Evolutionary conservation across 2,888 invertebrate species (phyloP), one percentile per base, ranked within the genome.

Genomic region (Bombylius discolor): DNA sequence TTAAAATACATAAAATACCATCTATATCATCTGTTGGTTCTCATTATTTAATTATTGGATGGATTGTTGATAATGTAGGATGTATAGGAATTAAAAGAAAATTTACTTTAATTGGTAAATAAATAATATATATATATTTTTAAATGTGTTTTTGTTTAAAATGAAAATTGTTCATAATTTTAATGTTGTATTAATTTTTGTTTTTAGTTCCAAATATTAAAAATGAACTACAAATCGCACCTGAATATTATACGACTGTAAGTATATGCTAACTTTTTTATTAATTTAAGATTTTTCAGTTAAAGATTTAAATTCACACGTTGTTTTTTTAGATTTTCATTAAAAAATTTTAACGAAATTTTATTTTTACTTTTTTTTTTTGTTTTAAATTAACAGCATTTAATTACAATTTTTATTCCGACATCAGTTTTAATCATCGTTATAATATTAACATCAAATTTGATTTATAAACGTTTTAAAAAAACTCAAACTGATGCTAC

Each of bases 41-140:
- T 8, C 52, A 56, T 8, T 59, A 60, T 52, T 53, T 60, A 44
- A 53, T 71, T 12, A 64, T 66, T 51, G 65, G 69, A 1, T 61
- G 67, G 48, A 63, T 70, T 1, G 60, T 68, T 11, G 72, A 71
- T 59, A 56, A 62, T 5, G 54, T 63, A 1, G 64, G 65, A 1
- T 72, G 71, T 53, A 59, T 61, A 11, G 70, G 71, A 1, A 63
- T 64, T 0, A 62, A 63, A 23, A 62, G 59, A 47, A 60, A 64
- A 3, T 63, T 60, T 31, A 66, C 63, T 34, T 60, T 68, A 14
- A 62, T 61, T 56, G 70, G 71, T 70, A 54, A 60, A 59, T 23
- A 47, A 36, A 32, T 23, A 23, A 23, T 23, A 23, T 23, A 23
- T 23, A 23, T 36, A 8, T 8, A 8, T 12, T 44, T 44, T 39